Evolutionary conservation across 92 coral and sea anemone genomes (phyloP), one percentile per base, ranked within the genome.

Genomic region (Umimayanthus kanabou): DNA sequence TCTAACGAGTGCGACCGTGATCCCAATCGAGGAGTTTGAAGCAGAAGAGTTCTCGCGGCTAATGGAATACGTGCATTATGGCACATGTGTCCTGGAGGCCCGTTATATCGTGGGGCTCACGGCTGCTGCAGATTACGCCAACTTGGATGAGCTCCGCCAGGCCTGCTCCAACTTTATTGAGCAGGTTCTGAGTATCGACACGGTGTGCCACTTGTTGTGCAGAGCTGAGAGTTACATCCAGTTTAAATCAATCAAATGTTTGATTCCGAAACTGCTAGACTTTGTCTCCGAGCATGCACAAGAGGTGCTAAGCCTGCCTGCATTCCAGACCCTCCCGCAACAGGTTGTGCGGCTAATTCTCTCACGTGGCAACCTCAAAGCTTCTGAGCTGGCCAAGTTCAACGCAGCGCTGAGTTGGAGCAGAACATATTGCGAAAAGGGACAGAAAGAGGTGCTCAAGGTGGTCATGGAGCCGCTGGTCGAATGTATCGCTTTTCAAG

Each of bases 61-160:
- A 73, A 92, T 92, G 94, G 94, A 89, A 77, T 92, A 89, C 40
- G 50, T 92, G 3, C 94, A 92, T 75, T 89, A 84, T 53, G 94
- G 94, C 42, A 65, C 88, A 23, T 92, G 94, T 64, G 43, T 79
- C 20, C 88, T 92, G 4, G 94, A 85, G 47, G 85, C 92, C 11
- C 92, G 91, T 8, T 75, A 88, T 71, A 89, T 81, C 74, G 94
- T 92, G 84, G 94, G 94, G 39, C 78, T 92, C 33, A 69, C 89
- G 84, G 94, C 94, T 10, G 94, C 92, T 9, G 85, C 94, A 11
- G 92, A 92, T 2, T 89, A 69, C 64, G 90, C 90, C 39, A 91
- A 91, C 66, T 81, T 92, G 22, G 94, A 89, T 16, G 94, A 92
- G 26, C 70, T 92, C 76, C 92, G 88, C 45, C 70, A 71, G 25